These are phyloP conservation scores for Mnemiopsis leidyi DNA, from an alignment of 37 sponge, comb jelly and placozoan species.

Conservation along the genomic window DNA sequence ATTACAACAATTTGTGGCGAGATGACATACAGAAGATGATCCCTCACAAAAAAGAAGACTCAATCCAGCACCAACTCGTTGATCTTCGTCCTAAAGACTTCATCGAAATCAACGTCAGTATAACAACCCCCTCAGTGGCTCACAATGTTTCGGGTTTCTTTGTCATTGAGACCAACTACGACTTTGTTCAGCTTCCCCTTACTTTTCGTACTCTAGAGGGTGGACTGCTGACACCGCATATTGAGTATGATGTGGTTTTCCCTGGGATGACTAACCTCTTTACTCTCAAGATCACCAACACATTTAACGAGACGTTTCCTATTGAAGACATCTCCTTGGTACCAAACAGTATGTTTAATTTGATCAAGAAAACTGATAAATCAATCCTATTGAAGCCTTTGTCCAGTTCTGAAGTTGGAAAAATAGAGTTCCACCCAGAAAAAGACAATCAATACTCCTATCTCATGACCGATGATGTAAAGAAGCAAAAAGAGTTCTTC, in stretches of 20 bases:
- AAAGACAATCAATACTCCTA: constrained; percentile 16
- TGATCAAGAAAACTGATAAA: background rate
- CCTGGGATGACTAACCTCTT: constrained; percentile 22
- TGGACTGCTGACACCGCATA: background rate
- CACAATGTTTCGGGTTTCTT: constrained; percentile 60
- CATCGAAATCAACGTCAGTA: constrained; percentile 27
- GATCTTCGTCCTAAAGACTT: constrained; percentile 1
- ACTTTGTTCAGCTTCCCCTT: constrained; percentile 33
- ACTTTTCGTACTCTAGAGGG: constrained; percentile 52
- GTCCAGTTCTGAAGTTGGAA: constrained; percentile 1
- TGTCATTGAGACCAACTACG: constrained; percentile 58
- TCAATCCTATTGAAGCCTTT: background rate
- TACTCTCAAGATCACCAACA: constrained; percentile 52
- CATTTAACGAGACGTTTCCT: constrained; percentile 52
- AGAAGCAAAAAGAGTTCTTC: constrained; percentile 49
- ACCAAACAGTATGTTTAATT: background rate
- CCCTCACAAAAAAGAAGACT: background rate
- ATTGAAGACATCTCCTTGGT: constrained; percentile 39
- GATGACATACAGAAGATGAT: background rate
- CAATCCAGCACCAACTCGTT: constrained; percentile 52
- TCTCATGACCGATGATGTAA: constrained; percentile 23
- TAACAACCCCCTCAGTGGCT: constrained; percentile 37
- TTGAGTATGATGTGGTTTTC: constrained; percentile 36
- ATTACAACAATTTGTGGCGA: constrained; percentile 27
- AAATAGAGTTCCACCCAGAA: background rate